Percentiles rank a stretch among this genome's conserved stretches.
Evolutionary conservation across 2,888 invertebrate species (phyloP).

Genomic region (Rhamnusium bicolor): DNA sequence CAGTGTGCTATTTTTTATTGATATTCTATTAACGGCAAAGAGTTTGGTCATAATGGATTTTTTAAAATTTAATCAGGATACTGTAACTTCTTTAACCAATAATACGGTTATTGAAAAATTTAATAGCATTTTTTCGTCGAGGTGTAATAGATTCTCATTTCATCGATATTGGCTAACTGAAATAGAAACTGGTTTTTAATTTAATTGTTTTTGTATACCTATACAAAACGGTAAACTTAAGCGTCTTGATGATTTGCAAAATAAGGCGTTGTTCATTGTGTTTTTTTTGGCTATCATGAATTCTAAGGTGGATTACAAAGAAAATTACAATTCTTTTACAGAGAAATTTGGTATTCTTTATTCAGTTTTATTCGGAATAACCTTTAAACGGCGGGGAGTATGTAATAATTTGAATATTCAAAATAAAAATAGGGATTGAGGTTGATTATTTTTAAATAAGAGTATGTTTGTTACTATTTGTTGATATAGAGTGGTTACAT

Average conservation of each 20-base stretch:
- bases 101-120: constrained; percentile 49
- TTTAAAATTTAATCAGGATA: constrained; percentile 48
- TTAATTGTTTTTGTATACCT: constrained; percentile 47
- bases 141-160: constrained; percentile 44
- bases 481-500: constrained; percentile 35
- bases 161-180: constrained; percentile 48
- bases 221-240: constrained; percentile 36
- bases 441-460: neutral
- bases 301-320: constrained; percentile 3
- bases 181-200: constrained; percentile 50
- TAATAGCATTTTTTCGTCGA: constrained; percentile 47
- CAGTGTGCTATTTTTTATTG: constrained; percentile 31
- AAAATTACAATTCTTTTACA: constrained; percentile 18
- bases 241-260: constrained; percentile 40
- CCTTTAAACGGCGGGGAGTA: neutral
- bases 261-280: constrained; percentile 35
- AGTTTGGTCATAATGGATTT: constrained; percentile 44
- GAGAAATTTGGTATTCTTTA: neutral
- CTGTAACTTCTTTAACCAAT: constrained; percentile 45
- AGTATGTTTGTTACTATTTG: constrained; percentile 8
- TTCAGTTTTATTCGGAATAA: constrained; percentile 1
- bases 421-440: neutral
- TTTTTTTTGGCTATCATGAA: constrained; percentile 24
- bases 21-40: constrained; percentile 32
- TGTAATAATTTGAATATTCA: neutral